These are phyloP conservation scores for Volucella inanis DNA, from an alignment of 2,888 invertebrate genomes.

Conservation along the genomic window DNA sequence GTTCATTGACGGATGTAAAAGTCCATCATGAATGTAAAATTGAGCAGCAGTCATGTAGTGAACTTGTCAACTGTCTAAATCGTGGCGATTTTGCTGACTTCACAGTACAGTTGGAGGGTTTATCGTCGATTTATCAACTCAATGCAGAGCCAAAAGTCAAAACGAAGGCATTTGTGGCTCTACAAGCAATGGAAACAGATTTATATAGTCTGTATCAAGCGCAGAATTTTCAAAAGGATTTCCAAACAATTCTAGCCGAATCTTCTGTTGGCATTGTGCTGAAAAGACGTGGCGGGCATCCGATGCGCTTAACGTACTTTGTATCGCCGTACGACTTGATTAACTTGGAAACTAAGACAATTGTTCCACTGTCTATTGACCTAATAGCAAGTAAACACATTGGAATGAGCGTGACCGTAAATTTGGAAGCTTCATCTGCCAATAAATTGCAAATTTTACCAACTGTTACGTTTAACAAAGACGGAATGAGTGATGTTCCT, in stretches of 20 bases:
- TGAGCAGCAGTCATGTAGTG: constrained; percentile 93
- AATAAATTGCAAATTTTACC: constrained; percentile 85
- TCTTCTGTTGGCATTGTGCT: constrained; percentile 94
- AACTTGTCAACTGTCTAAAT: constrained; percentile 92
- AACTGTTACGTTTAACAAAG: constrained; percentile 79
- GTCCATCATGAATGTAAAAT: constrained; percentile 95
- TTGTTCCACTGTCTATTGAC: constrained; percentile 90
- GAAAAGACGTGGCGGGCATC: constrained; percentile 93
- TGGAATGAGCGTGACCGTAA: constrained; percentile 94
- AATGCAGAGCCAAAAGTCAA: constrained; percentile 97
- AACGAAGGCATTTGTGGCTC: constrained; percentile 95
- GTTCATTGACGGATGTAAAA: constrained; percentile 93
- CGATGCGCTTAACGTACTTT: constrained; percentile 97
- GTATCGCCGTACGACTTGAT: constrained; percentile 96
- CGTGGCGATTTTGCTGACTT: constrained; percentile 96
- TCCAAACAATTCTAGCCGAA: constrained; percentile 89
- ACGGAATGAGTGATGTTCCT: constrained; percentile 84
- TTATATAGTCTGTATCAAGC: constrained; percentile 91
- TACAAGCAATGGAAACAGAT: constrained; percentile 96
- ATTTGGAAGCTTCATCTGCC: constrained; percentile 94
- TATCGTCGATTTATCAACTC: constrained; percentile 95
- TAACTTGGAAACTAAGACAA: constrained; percentile 88
- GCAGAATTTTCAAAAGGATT: constrained; percentile 89
- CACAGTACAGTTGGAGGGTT: constrained; percentile 94
- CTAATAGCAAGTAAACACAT: constrained; percentile 87